These are phyloP conservation scores for Troides aeacus DNA, from an alignment of 2,888 invertebrate species.

Conservation along the genomic window DNA sequence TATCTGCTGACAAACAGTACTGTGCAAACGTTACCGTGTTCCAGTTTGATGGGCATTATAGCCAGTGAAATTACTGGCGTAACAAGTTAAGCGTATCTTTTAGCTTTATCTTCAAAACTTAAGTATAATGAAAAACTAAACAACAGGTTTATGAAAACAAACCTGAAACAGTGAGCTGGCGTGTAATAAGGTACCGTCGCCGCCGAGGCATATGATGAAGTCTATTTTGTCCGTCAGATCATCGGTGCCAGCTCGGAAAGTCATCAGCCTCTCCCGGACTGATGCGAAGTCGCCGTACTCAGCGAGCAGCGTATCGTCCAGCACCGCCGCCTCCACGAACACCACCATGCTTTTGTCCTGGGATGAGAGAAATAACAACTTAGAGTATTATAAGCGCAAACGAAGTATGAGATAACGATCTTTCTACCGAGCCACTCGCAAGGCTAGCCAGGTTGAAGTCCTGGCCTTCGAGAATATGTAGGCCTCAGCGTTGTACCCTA, in stretches of 20 bases:
- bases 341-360: slow-evolving; percentile 98
- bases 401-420: background rate
- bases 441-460: no score
- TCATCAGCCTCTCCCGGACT: slow-evolving; percentile 91
- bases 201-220: slow-evolving; percentile 97
- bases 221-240: slow-evolving; percentile 98
- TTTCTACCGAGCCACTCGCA: background rate
- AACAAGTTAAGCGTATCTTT: background rate
- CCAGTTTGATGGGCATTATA: no score
- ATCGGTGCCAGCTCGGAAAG: slow-evolving; percentile 93
- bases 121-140: no score
- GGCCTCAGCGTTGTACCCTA: no score
- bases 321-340: slow-evolving; percentile 94
- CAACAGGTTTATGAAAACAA: background rate
- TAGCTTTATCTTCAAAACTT: background rate
- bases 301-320: slow-evolving; percentile 89
- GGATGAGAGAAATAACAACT: slow-evolving; percentile 38
- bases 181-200: slow-evolving; percentile 97
- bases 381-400: background rate
- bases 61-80: no score
- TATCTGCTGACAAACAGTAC: no score
- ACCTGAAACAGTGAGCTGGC: slow-evolving; percentile 94
- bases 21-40: no score
- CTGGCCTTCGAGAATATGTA: no score
- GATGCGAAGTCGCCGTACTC: slow-evolving; percentile 87